Base-by-base conservation (phyloP, 2,888 invertebrate genomes). In the Xanthorhoe spadicearia region DNA sequence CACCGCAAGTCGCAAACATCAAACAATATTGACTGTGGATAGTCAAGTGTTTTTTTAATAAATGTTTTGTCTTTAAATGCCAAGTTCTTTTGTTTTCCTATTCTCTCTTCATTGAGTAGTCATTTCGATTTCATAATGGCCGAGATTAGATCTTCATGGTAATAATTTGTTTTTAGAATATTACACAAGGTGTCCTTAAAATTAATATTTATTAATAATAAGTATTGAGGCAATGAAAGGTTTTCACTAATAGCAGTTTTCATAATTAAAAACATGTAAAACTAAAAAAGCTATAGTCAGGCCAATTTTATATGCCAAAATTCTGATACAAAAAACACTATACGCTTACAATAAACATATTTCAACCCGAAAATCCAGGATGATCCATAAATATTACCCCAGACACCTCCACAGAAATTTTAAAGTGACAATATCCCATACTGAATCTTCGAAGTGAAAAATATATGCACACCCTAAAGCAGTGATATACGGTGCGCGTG, bases 351-450 rank as follows among this genome's bases (percentile, higher is more conserved):
- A 83, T 78, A 80, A 79, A 79, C 84, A 88, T 87, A 89, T 86
- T 85, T 88, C 87, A 84, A 81, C 77, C 80, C 78, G 75, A 83
- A 91, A 89, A 91, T 88, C 90, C 86, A 76, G 86, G 89, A 91
- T 91, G 87, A 92, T 92, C 91, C 89, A 87, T 87, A 91, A 89
- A 90, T 90, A 91, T 90, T 74, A 80, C 88, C 85, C 87, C 75
- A 84, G 77, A 84, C 85, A 83, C 81, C 83, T 75, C 78, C 77
- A 70, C 76, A 74, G 84, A 88, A 90, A 91, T 90, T 91, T 86
- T 87, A 86, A 87, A 90, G 87, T 90, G 90, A 92, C 90, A 92
- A 86, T 90, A 86, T 87, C 87, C 87, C 85, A 60, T 54, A 32
- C 88, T 89, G 89, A 54, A 59, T 62, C 77, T 76, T 76, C 73